phyloP scores from a whole-genome alignment of 2,888 invertebrate species.

The Hyppa rectilinea region DNA sequence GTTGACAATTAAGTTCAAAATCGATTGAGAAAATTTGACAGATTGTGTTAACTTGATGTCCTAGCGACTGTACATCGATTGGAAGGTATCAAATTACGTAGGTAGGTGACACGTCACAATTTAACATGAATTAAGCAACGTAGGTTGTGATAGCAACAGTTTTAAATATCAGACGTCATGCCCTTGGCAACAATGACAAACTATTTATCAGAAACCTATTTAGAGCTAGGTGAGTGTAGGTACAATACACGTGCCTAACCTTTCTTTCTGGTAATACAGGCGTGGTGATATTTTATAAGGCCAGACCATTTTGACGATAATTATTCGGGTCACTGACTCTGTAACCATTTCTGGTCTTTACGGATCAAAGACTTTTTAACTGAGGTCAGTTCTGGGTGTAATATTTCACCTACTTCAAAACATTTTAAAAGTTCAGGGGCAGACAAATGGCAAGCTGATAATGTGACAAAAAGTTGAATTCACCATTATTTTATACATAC shows the following conservation, averaged over 20 bases:
- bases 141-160: conserved; percentile 19
- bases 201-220: conserved; percentile 30
- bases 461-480: background rate
- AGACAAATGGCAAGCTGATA: background rate
- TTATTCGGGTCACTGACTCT: conserved; percentile 18
- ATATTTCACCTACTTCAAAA: background rate
- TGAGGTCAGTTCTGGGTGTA: background rate
- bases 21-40: too few relatives aligned
- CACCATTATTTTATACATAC: too few relatives aligned
- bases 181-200: conserved; percentile 22
- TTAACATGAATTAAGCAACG: conserved; percentile 33
- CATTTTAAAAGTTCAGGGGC: conserved; percentile 16
- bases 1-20: too few relatives aligned
- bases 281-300: background rate
- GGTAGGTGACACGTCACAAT: conserved; percentile 10
- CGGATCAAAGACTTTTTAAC: conserved; percentile 15
- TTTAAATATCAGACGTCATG: conserved; percentile 44
- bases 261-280: background rate
- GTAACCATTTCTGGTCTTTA: background rate
- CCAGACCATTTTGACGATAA: background rate
- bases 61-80: too few relatives aligned
- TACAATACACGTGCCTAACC: background rate
- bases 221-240: conserved; percentile 15
- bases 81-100: conserved; percentile 8
- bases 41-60: too few relatives aligned